Percentiles rank a stretch among this genome's conserved stretches.
Conservation (phyloP, 2,113 vertebrate genomes). For the Peromyscus leucopus region DNA sequence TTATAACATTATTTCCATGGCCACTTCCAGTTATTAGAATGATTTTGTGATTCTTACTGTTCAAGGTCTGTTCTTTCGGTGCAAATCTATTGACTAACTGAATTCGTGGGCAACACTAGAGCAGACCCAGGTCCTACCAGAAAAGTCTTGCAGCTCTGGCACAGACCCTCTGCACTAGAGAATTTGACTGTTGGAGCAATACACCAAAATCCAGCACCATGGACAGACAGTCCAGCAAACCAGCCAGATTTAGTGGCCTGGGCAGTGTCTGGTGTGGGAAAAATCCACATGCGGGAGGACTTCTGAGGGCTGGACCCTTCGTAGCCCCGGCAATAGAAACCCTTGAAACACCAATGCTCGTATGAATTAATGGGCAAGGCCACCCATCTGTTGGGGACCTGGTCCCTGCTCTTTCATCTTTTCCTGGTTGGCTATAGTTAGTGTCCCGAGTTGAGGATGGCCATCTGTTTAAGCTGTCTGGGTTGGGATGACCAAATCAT, state of each 20-base stretch:
- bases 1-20: background rate
- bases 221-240: background rate
- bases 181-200: background rate
- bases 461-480: background rate
- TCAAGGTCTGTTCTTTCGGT: background rate
- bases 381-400: background rate
- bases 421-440: background rate
- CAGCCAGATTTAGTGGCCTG: background rate
- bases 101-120: background rate
- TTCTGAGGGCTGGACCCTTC: background rate
- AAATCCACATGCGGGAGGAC: background rate
- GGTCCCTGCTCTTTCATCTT: background rate
- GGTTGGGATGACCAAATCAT: background rate
- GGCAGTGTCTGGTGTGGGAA: rapidly evolving
- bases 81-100: background rate
- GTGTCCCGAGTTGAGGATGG: background rate
- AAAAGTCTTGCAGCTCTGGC: background rate
- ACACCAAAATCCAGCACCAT: background rate
- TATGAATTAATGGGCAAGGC: background rate
- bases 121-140: background rate
- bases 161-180: background rate
- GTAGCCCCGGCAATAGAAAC: background rate
- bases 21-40: slow-evolving; percentile 1
- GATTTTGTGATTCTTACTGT: background rate
- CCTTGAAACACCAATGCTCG: background rate